Evolutionary conservation across 2,113 vertebrate species (phyloP).

Genomic region (Lamprotornis superbus): DNA sequence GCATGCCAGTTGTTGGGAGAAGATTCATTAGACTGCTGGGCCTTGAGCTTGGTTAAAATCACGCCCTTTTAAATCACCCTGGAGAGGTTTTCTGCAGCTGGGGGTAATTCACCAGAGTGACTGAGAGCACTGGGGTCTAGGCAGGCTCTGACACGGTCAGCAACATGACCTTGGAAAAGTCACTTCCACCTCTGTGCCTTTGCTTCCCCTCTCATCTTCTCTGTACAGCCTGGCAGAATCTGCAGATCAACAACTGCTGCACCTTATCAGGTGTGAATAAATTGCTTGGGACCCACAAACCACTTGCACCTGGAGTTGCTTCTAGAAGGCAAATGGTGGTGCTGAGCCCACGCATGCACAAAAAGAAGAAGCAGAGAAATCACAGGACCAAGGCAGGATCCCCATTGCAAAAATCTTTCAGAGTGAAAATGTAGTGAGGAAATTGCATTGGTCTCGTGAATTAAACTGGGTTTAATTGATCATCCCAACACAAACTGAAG

Average conservation of each 20-base stretch:
- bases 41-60: slow-evolving; percentile 55
- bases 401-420: neutral
- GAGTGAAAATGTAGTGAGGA: neutral
- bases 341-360: neutral
- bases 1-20: neutral
- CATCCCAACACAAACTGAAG: neutral
- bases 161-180: neutral
- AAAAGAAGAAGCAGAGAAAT: neutral
- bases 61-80: slow-evolving; percentile 25
- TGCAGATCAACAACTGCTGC: neutral
- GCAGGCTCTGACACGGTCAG: neutral
- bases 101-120: neutral
- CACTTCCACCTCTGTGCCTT: neutral
- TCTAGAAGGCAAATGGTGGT: neutral
- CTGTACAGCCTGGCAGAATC: neutral
- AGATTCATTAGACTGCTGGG: slow-evolving; percentile 34
- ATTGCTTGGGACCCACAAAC: neutral
- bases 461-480: neutral
- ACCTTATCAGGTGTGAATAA: neutral
- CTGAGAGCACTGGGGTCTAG: neutral
- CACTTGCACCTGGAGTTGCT: neutral
- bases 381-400: neutral
- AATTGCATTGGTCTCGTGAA: neutral
- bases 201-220: neutral
- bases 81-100: slow-evolving; percentile 6